phyloP scores from a whole-genome alignment of 2,113 vertebrate genomes.

The Mesitornis unicolor region DNA sequence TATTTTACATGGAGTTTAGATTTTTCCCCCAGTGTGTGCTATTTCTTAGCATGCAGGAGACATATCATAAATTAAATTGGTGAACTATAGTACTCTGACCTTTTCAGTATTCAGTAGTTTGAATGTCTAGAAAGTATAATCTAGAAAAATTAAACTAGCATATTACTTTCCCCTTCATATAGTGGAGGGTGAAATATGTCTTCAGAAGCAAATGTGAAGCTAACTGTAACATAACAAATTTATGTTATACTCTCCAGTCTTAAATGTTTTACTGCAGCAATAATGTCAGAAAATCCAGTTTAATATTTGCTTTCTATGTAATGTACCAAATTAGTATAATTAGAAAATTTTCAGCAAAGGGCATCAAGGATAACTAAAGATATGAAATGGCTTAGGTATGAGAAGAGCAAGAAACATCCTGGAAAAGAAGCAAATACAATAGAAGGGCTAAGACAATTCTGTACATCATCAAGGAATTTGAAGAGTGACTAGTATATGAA shows the following conservation, averaged over 20 bases:
- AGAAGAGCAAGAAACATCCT: not conserved
- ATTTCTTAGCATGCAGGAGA: conserved; percentile 1
- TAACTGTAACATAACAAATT: not conserved
- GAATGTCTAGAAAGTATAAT: conserved; percentile 59
- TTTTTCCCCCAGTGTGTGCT: conserved; percentile 7
- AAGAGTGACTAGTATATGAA: not conserved
- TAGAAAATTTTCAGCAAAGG: not conserved
- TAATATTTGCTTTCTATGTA: not conserved
- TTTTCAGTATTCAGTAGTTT: conserved; percentile 68
- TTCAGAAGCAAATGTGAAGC: not conserved
- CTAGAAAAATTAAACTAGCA: conserved; percentile 57
- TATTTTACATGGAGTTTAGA: not conserved
- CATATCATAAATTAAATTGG: conserved; percentile 32
- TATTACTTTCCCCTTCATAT: conserved; percentile 42
- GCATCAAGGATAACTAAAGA: not conserved
- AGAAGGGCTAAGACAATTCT: not conserved
- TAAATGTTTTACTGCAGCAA: not conserved
- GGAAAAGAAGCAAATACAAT: not conserved
- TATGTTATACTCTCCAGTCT: not conserved
- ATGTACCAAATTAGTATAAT: not conserved
- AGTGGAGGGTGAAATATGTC: not conserved
- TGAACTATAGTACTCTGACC: conserved; percentile 31
- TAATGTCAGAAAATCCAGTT: not conserved
- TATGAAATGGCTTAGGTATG: not conserved
- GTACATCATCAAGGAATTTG: not conserved